phyloP scores from a whole-genome alignment of 2,888 invertebrate species.

The Hyalella azteca region DNA sequence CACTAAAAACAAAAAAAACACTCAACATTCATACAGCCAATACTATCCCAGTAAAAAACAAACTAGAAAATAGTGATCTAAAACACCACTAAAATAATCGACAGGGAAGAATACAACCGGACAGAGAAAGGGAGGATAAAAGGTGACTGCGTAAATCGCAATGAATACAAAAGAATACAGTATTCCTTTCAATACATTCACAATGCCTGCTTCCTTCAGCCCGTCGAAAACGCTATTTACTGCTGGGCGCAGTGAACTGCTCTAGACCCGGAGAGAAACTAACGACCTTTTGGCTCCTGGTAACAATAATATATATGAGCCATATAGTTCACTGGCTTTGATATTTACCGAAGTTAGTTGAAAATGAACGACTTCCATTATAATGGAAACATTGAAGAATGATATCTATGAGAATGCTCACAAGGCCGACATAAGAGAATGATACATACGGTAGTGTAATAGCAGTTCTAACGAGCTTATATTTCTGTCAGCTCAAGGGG shows the following conservation, averaged over 20 bases:
- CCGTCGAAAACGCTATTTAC: no score
- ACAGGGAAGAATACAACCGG: constrained; percentile 21
- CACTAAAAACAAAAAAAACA: constrained; percentile 6
- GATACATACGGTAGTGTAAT: background rate
- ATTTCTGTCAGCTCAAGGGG: background rate
- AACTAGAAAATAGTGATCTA: constrained; percentile 35
- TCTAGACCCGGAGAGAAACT: no score
- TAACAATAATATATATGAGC: no score
- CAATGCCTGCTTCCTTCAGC: no score
- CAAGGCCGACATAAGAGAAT: background rate
- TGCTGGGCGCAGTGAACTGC: background rate
- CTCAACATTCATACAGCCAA: constrained; percentile 15
- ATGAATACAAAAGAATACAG: background rate
- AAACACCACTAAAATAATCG: constrained; percentile 7
- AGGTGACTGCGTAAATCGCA: background rate
- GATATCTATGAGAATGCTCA: background rate
- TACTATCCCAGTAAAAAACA: constrained; percentile 30
- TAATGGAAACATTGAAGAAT: background rate
- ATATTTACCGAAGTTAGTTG: no score
- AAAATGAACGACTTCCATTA: background rate
- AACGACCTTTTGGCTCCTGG: no score
- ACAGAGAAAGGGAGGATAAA: background rate
- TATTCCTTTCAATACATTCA: background rate
- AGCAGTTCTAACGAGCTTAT: background rate
- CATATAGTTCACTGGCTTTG: no score